These are phyloP conservation scores for Hofmannophila pseudospretella DNA, from an alignment of 2,888 invertebrate species.

Conservation along the genomic window DNA sequence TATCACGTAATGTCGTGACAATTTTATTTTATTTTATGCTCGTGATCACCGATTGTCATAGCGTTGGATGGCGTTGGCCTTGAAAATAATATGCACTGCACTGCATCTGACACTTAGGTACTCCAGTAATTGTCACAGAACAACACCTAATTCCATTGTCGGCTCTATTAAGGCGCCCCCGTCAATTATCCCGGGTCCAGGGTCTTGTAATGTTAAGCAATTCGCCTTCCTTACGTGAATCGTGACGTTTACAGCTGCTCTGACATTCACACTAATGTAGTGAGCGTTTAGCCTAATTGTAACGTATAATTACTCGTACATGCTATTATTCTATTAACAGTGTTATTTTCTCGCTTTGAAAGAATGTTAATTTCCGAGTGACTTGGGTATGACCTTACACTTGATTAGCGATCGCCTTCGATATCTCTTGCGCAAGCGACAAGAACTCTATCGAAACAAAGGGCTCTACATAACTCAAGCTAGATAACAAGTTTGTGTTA, in stretches of 20 bases:
- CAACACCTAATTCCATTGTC: slow-evolving; percentile 17
- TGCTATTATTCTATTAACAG: slow-evolving; percentile 5
- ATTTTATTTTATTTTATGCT: slow-evolving; percentile 28
- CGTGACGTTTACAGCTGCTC: slow-evolving; percentile 6
- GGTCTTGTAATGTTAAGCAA: slow-evolving; percentile 15
- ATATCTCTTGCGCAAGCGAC: slow-evolving; percentile 6
- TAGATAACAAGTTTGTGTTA: slow-evolving; percentile 15
- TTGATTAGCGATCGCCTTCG: slow-evolving; percentile 9
- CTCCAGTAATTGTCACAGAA: slow-evolving; percentile 22
- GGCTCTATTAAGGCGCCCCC: slow-evolving; percentile 46
- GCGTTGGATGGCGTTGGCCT: slow-evolving; percentile 36
- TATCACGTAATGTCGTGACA: slow-evolving; percentile 42
- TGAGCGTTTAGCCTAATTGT: slow-evolving; percentile 7
- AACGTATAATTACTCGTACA: slow-evolving; percentile 3
- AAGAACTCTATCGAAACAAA: slow-evolving; percentile 14
- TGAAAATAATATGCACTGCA: slow-evolving; percentile 35
- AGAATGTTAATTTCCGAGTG: slow-evolving; percentile 4
- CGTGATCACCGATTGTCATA: slow-evolving; percentile 30
- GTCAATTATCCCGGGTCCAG: slow-evolving; percentile 26
- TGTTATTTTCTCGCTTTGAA: slow-evolving; percentile 1
- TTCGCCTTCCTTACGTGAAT: slow-evolving; percentile 9
- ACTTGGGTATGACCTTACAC: slow-evolving; percentile 11
- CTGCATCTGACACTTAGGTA: slow-evolving; percentile 33
- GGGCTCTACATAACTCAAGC: slow-evolving; percentile 11
- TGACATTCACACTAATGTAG: slow-evolving; percentile 7